Conservation (phyloP, 2,888 invertebrate genomes). For the Drosophila paranaensis region DNA sequence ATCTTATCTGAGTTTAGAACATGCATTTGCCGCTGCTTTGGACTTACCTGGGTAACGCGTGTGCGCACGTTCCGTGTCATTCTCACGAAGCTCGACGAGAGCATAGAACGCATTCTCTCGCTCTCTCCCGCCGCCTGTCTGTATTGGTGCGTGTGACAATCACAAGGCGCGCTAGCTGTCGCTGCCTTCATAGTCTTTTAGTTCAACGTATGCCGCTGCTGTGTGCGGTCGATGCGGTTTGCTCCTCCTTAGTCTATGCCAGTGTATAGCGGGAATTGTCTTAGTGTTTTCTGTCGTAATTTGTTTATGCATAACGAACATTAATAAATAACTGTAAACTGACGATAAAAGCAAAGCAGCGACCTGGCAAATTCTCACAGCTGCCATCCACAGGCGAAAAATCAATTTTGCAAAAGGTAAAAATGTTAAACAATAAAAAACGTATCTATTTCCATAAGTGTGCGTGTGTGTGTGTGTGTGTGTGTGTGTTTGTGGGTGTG, state of each 20-base stretch:
- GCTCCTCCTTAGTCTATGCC: neutral
- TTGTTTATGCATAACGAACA: constrained; percentile 49
- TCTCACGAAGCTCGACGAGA: constrained; percentile 18
- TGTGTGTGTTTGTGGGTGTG: neutral
- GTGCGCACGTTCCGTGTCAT: constrained; percentile 10
- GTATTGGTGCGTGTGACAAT: constrained; percentile 17
- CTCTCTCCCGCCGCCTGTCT: neutral
- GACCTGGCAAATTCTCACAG: constrained; percentile 27
- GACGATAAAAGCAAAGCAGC: constrained; percentile 46
- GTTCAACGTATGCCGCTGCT: constrained; percentile 32
- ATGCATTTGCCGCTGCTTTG: neutral
- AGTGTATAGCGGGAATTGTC: constrained; percentile 15
- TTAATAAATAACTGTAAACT: constrained; percentile 24
- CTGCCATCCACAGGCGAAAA: constrained; percentile 26
- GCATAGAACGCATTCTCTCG: constrained; percentile 8
- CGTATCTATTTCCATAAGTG: neutral
- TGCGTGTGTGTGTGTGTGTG: too few species aligned
- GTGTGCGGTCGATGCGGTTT: constrained; percentile 7
- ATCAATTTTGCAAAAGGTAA: constrained; percentile 45
- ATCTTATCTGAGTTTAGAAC: constrained; percentile 43
- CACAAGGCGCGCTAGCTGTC: constrained; percentile 25
- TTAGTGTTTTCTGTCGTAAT: constrained; percentile 13
- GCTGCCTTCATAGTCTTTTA: constrained; percentile 26
- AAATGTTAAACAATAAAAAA: neutral
- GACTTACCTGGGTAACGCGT: constrained; percentile 20